Base-by-base conservation (phyloP, 2,113 vertebrate genomes). In the Labeo catla region DNA sequence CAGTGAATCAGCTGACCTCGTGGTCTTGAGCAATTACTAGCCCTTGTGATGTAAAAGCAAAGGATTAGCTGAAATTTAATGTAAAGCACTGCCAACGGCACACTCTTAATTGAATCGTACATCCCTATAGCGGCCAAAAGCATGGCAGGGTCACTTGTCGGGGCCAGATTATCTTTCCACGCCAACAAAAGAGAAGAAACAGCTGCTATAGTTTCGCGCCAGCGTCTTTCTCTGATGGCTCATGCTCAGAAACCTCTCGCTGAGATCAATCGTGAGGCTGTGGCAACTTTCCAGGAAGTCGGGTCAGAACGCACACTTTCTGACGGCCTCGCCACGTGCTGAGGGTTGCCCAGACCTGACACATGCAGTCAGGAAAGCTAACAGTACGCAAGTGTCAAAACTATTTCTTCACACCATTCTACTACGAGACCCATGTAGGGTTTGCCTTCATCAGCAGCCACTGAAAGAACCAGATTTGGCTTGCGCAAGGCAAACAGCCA, bases 91-190 rank as follows among this genome's bases (percentile, higher is more conserved):
- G 81, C 12, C n/a, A 49, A 59, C 49, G 84, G 28, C 59, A 76
- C 34, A 36, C 36, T 59, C 66, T 28, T 87, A 90, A 93, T 85
- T 87, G 86, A 89, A 84, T 87, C 86, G 68, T 84, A 87, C 79
- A 76, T 89, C 89, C 83, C 89, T 87, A 63, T 45, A 88, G 89
- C 84, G 77, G 85, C 59, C 84, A 70, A 91, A 66, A 84, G 84
- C 82, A 86, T 12, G 0, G 43, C 81, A 81, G 87, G 86, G 90
- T 86, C 70, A 21, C 54, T 83, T 88, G 72, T 81, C 54, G 81
- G 65, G 11, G 63, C 36, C 84, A 89, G 73, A 23, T 59, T 7
- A 77, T 50, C 79, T 59, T 13, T 83, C 80, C 65, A 63, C 86
- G 85, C 76, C 88, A 15, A 82, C 85, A 63, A 39, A 59, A 50